Percentiles rank a stretch among this genome's conserved stretches.
Evolutionary conservation across 30 jellyfish, hydroid and myxozoan genomes (phyloP).

Genomic region (Chironex yamaguchii): DNA sequence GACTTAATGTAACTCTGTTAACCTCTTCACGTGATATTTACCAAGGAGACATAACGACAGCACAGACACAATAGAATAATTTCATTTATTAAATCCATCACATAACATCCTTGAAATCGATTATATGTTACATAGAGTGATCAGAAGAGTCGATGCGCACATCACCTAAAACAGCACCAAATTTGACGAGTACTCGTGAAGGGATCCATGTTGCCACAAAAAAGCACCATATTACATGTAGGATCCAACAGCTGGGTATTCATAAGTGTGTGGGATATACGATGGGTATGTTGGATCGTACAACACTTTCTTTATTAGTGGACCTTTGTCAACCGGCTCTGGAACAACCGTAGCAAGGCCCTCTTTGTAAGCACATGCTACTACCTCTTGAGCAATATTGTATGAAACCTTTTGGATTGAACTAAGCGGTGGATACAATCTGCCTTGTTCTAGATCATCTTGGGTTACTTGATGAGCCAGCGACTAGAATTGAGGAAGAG

Average conservation of each 20-base stretch:
- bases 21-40: no score
- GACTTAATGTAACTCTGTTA: no score
- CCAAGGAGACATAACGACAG: no score
- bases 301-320: conserved; percentile 55
- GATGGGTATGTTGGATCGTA: conserved; percentile 86
- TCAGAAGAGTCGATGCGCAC: no score
- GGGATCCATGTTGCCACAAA: no score
- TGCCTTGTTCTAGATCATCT: conserved; percentile 76
- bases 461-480: conserved; percentile 87
- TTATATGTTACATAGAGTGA: no score
- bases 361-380: conserved; percentile 81
- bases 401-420: conserved; percentile 88
- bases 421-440: conserved; percentile 85
- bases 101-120: no score
- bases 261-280: conserved; percentile 82
- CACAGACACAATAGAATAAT: no score
- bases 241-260: conserved; percentile 77
- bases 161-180: no score
- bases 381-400: conserved; percentile 81
- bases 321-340: conserved; percentile 70
- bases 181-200: no score
- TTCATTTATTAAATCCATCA: no score
- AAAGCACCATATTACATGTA: no score
- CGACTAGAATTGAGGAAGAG: conserved; percentile 49
- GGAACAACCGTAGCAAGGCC: conserved; percentile 87